Conservation (phyloP, 2,797 vertebrate genomes). For the Hippocampus kuda region DNA sequence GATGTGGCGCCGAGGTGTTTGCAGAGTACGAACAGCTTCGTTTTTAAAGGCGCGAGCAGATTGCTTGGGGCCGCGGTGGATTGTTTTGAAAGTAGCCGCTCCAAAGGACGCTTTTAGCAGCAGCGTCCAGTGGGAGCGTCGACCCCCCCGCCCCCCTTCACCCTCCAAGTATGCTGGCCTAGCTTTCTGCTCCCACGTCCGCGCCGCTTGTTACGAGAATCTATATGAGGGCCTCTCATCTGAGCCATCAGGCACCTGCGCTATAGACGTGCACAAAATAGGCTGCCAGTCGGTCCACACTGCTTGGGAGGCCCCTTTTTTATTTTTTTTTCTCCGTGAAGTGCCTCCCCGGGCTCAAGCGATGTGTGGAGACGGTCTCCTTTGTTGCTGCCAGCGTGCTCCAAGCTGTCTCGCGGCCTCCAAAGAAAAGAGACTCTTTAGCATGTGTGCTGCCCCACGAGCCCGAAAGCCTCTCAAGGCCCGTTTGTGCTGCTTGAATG, state of each 20-base stretch:
- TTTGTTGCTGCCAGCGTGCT: constrained; percentile 44
- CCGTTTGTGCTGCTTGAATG: constrained; percentile 57
- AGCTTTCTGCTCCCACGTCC: constrained; percentile 51
- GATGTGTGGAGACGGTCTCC: constrained; percentile 38
- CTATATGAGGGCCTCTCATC: constrained; percentile 20
- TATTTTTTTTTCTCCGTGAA: not conserved
- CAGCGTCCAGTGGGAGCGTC: constrained; percentile 45
- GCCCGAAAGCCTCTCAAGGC: constrained; percentile 27
- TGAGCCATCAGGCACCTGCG: not conserved
- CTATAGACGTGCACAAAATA: not conserved
- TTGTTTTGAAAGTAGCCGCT: constrained; percentile 3
- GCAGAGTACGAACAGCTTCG: not conserved
- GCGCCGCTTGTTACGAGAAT: constrained; percentile 50
- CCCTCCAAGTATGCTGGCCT: constrained; percentile 45
- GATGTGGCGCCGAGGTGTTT: not conserved
- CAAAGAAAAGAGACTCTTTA: constrained; percentile 42
- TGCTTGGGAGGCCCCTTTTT: not conserved
- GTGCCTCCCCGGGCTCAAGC: not conserved
- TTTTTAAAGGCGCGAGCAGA: not conserved
- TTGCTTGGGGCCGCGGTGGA: constrained; percentile 4
- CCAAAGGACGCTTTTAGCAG: constrained; percentile 47
- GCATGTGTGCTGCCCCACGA: constrained; percentile 33
- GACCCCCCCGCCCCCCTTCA: constrained; percentile 23
- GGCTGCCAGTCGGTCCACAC: not conserved
- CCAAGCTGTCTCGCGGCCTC: constrained; percentile 36